A percentile compares a stretch with the other conserved stretches of the same genome.
phyloP scores from a whole-genome alignment of 2,888 invertebrate species.

The Escarpia spicata region DNA sequence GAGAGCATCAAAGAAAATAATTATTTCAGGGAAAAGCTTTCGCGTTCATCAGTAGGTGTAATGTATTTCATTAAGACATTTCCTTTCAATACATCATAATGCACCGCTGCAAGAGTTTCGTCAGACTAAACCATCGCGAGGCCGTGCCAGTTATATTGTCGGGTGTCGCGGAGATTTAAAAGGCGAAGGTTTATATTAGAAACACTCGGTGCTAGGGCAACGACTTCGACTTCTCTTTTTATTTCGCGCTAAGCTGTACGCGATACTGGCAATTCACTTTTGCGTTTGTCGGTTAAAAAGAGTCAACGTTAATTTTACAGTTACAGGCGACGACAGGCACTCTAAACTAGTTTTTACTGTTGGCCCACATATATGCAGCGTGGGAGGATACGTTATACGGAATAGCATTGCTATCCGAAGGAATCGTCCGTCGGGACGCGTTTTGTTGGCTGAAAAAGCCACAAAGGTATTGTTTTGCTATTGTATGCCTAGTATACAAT shows the following conservation, averaged over 20 bases:
- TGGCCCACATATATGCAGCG: background rate
- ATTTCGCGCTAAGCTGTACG: background rate
- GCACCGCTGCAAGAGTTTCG: background rate
- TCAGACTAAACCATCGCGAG: background rate
- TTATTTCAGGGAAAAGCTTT: background rate
- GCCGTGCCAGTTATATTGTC: background rate
- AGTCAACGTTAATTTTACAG: background rate
- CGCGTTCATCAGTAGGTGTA: slow-evolving; percentile 1
- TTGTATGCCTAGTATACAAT: background rate
- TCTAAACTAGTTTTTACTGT: background rate
- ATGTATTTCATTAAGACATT: background rate
- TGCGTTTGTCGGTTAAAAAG: background rate
- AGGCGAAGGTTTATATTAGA: background rate
- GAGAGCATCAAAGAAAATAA: background rate
- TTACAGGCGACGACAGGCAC: background rate
- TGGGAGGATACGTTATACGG: background rate
- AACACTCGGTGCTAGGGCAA: background rate
- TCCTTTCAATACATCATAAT: background rate
- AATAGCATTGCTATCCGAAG: background rate
- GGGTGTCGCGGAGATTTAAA: background rate
- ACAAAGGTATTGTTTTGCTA: background rate
- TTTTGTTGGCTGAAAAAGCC: background rate
- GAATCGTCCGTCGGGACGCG: background rate
- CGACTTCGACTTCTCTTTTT: background rate
- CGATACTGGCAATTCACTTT: background rate